Conservation (phyloP, 2,797 vertebrate genomes). For the Galagoides demidoff region DNA sequence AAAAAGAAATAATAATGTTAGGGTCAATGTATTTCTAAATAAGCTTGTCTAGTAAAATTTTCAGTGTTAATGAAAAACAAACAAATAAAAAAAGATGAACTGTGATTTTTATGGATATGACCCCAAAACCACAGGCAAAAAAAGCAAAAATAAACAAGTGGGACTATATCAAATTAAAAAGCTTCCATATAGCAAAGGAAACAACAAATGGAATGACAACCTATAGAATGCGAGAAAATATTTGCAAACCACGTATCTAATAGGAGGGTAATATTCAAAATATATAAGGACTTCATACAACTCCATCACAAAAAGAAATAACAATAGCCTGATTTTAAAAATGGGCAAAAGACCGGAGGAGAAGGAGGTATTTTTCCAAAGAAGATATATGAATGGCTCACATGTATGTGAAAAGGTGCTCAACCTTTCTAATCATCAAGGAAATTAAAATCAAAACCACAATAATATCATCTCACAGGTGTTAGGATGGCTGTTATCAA, state of each 20-base stretch:
- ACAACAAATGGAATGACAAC: not conserved
- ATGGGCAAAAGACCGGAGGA: not conserved
- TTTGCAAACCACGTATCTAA: not conserved
- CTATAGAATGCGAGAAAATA: not conserved
- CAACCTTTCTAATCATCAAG: not conserved
- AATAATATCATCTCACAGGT: not conserved
- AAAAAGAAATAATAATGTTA: too few species aligned
- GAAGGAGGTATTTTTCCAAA: not conserved
- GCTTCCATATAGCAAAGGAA: not conserved
- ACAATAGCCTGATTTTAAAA: not conserved
- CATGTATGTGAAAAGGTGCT: not conserved
- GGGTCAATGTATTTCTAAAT: too few species aligned
- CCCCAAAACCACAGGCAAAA: not conserved
- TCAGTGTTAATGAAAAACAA: too few species aligned
- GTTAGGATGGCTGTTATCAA: not conserved
- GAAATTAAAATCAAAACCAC: not conserved
- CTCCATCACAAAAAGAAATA: not conserved
- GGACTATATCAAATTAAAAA: not conserved
- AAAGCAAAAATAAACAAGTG: not conserved
- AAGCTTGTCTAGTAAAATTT: too few species aligned
- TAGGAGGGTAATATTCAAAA: not conserved
- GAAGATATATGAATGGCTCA: not conserved
- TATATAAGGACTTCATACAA: not conserved
- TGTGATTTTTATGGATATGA: not conserved
- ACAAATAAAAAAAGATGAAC: not conserved